Conservation (phyloP, 2,888 invertebrate genomes). For the Merodon equestris region DNA sequence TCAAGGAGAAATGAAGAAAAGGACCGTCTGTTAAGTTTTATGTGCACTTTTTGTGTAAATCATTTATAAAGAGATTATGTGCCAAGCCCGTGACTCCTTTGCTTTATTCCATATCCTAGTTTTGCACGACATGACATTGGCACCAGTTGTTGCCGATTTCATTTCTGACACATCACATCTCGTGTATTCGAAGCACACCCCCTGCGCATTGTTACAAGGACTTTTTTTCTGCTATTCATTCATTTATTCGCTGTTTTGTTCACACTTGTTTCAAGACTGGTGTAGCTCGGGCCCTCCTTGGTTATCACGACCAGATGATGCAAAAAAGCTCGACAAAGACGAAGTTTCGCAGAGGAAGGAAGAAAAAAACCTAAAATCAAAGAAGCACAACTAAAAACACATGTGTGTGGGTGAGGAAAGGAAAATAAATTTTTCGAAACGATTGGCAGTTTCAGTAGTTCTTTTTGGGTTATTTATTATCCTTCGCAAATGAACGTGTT, state of each 20-base stretch:
- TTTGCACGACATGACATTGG: slow-evolving; percentile 56
- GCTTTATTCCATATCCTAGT: not conserved
- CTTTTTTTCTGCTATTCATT: not conserved
- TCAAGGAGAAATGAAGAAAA: slow-evolving; percentile 11
- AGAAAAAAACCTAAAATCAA: not conserved
- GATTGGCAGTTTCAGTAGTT: slow-evolving; percentile 56
- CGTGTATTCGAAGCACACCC: slow-evolving; percentile 34
- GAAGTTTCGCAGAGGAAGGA: slow-evolving; percentile 23
- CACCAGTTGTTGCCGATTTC: slow-evolving; percentile 65
- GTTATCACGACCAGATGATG: slow-evolving; percentile 65
- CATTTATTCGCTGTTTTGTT: not conserved
- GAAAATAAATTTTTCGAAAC: slow-evolving; percentile 52
- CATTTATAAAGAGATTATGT: slow-evolving; percentile 68
- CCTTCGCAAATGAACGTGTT: slow-evolving; percentile 59
- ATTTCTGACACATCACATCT: slow-evolving; percentile 67
- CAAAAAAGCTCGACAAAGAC: slow-evolving; percentile 42
- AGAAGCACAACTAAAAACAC: slow-evolving; percentile 26
- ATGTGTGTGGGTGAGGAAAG: slow-evolving; percentile 46
- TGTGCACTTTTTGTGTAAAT: slow-evolving; percentile 60
- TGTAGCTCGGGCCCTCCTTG: slow-evolving; percentile 8
- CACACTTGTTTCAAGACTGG: slow-evolving; percentile 26
- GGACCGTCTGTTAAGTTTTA: slow-evolving; percentile 51
- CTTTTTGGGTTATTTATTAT: slow-evolving; percentile 65
- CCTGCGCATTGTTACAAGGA: slow-evolving; percentile 36
- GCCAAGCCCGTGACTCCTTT: slow-evolving; percentile 2